phyloP scores from a whole-genome alignment of 2,113 vertebrate species.

The Oryzias curvinotus region DNA sequence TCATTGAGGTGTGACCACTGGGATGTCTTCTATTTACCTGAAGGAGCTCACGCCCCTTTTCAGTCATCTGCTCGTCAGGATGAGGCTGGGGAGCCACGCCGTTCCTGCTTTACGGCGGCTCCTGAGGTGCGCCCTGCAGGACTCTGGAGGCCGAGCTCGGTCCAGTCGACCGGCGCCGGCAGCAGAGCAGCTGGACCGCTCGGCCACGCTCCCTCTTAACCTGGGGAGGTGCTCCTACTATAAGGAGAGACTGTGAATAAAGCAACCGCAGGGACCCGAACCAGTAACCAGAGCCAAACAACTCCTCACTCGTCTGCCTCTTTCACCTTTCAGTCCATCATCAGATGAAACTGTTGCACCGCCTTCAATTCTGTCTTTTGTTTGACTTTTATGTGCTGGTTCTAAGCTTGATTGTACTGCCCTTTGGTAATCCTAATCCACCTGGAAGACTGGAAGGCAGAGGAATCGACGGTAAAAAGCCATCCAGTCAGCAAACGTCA shows the following conservation, averaged over 20 bases:
- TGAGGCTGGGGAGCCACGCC: constrained; percentile 47
- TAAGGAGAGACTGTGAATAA: constrained; percentile 36
- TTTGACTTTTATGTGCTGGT: no score
- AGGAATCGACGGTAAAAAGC: constrained; percentile 20
- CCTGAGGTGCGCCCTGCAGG: neutral
- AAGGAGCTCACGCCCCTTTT: constrained; percentile 40
- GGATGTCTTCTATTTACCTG: constrained; percentile 36
- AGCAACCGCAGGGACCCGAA: constrained; percentile 48
- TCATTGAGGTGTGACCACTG: constrained; percentile 76
- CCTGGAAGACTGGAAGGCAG: no score
- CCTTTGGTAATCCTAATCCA: no score
- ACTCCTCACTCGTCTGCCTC: constrained; percentile 18
- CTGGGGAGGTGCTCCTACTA: constrained; percentile 23
- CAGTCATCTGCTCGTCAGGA: constrained; percentile 52
- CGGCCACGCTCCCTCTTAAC: neutral
- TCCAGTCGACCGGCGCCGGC: neutral
- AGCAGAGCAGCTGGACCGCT: constrained; percentile 7
- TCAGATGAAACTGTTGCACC: neutral
- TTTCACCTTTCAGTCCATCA: constrained; percentile 11
- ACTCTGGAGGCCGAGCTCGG: constrained; percentile 6
- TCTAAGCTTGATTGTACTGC: no score
- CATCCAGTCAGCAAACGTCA: neutral
- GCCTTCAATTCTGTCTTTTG: no score
- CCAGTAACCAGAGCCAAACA: constrained; percentile 47
- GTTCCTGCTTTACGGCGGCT: constrained; percentile 25